phyloP scores from a whole-genome alignment of 2,797 vertebrate genomes.

The Danio albolineatus region DNA sequence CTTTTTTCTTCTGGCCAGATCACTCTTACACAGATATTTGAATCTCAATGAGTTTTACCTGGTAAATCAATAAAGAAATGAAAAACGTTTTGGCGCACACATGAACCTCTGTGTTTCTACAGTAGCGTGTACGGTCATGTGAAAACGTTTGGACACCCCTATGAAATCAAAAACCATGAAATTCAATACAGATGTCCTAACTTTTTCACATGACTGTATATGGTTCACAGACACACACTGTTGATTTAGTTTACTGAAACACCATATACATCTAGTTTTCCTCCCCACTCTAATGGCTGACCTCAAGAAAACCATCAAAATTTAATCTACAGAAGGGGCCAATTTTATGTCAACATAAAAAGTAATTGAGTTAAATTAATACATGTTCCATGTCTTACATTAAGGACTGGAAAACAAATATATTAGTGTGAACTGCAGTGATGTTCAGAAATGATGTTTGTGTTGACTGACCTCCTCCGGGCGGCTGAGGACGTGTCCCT shows the following conservation, averaged over 20 bases:
- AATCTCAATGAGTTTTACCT: not conserved
- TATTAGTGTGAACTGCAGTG: not conserved
- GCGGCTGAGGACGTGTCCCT: conserved; percentile 95
- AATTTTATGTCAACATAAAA: not conserved
- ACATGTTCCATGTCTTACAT: not conserved
- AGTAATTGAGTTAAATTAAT: not conserved
- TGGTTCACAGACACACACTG: not conserved
- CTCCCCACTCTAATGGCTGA: not conserved
- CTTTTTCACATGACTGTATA: too few species aligned
- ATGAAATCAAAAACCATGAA: too few species aligned
- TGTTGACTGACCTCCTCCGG: conserved; percentile 90
- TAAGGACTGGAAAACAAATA: not conserved
- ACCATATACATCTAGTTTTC: not conserved
- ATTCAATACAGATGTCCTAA: too few species aligned
- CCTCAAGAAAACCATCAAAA: not conserved
- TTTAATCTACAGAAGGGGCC: not conserved
- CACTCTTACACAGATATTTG: not conserved
- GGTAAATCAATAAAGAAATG: not conserved
- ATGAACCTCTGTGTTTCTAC: too few species aligned
- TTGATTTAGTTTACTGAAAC: not conserved
- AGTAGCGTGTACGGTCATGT: too few species aligned
- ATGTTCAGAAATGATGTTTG: not conserved
- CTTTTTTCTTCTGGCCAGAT: not conserved
- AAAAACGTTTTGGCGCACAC: too few species aligned
- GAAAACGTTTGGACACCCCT: too few species aligned